phyloP scores from a whole-genome alignment of 2,888 invertebrate genomes.

The Pristionchus mayeri region DNA sequence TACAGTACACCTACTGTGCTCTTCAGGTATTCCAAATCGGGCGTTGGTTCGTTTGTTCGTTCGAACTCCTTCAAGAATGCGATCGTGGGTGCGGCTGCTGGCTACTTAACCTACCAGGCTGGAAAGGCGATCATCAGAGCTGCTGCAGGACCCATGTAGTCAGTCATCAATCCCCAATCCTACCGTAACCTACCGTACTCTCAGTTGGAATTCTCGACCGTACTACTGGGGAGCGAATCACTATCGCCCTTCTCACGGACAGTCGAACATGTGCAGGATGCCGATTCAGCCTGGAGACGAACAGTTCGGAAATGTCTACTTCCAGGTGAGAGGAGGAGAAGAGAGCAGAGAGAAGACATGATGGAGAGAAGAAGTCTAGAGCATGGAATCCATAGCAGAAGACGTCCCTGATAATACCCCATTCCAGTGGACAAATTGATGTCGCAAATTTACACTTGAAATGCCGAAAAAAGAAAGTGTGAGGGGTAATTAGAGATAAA shows the following conservation, averaged over 20 bases:
- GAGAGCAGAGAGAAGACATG: too few relatives aligned
- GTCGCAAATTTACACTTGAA: too few relatives aligned
- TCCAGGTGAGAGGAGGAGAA: slow-evolving; percentile 68
- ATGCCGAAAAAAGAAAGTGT: too few relatives aligned
- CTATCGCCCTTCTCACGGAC: slow-evolving; percentile 64
- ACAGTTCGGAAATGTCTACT: slow-evolving; percentile 73
- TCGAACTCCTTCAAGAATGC: slow-evolving; percentile 74
- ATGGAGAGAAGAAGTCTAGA: too few relatives aligned
- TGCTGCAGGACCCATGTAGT: slow-evolving; percentile 74
- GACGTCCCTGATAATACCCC: too few relatives aligned
- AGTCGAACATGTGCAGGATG: slow-evolving; percentile 73
- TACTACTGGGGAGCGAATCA: slow-evolving; percentile 74
- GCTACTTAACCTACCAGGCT: slow-evolving; percentile 74
- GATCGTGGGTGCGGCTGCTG: slow-evolving; percentile 75
- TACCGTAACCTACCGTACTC: slow-evolving; percentile 45
- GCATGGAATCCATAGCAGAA: too few relatives aligned
- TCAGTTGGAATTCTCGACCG: slow-evolving; percentile 71
- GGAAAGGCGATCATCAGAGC: slow-evolving; percentile 73
- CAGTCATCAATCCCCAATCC: slow-evolving; percentile 35
- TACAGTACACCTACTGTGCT: not conserved
- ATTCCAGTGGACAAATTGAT: too few relatives aligned
- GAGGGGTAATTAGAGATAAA: too few relatives aligned
- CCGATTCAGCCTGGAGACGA: slow-evolving; percentile 70
- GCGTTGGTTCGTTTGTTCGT: slow-evolving; percentile 69
- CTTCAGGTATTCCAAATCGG: slow-evolving; percentile 62